Conservation (phyloP, 2,888 invertebrate species). For the Archips xylosteana region DNA sequence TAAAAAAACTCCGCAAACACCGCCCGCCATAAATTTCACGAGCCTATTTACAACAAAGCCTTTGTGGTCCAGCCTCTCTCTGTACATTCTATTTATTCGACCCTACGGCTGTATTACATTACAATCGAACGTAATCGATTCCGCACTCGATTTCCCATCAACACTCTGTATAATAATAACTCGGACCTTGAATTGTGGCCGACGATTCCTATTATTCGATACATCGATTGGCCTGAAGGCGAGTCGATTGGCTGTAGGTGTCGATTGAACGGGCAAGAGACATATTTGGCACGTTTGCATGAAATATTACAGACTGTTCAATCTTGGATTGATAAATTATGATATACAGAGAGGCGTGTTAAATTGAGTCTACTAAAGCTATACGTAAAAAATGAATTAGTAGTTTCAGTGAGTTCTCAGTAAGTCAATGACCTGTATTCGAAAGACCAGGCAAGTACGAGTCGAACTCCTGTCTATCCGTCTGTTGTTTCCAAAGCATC, state of each 20-base stretch:
- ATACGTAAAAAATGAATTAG: too few relatives aligned
- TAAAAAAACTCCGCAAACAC: conserved; percentile 21
- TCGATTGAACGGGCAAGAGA: neutral
- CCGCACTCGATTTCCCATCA: conserved; percentile 41
- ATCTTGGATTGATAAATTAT: neutral
- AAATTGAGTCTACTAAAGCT: too few relatives aligned
- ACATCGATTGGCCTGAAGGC: conserved; percentile 32
- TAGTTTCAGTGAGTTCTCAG: too few relatives aligned
- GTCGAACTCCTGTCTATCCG: too few relatives aligned
- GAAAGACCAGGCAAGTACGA: too few relatives aligned
- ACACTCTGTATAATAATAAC: conserved; percentile 40
- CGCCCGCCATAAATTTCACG: conserved; percentile 9
- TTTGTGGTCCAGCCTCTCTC: conserved; percentile 33
- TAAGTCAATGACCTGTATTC: too few relatives aligned
- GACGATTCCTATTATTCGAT: conserved; percentile 43
- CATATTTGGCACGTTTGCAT: neutral
- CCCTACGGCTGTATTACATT: conserved; percentile 41
- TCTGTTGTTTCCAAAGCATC: too few relatives aligned
- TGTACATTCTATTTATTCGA: conserved; percentile 41
- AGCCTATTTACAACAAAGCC: conserved; percentile 37
- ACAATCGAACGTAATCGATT: conserved; percentile 42
- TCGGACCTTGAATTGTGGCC: conserved; percentile 30
- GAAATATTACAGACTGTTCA: neutral
- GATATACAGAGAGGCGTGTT: neutral
- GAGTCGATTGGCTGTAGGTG: conserved; percentile 14